Conservation (phyloP, 2,113 vertebrate species). For the Plotosus lineatus region DNA sequence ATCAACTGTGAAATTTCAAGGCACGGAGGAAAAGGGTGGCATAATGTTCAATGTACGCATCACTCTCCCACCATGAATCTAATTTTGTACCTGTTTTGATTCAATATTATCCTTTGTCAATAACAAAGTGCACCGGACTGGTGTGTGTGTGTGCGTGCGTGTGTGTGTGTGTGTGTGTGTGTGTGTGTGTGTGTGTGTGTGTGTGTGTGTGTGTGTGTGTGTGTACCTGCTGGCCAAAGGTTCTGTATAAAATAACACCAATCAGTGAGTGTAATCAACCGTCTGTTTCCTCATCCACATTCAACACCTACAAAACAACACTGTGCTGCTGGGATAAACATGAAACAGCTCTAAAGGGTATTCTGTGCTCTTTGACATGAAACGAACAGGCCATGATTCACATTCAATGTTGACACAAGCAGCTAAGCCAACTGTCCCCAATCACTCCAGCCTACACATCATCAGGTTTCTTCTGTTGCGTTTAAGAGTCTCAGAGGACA, state of each 20-base stretch:
- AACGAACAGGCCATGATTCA: constrained; percentile 17
- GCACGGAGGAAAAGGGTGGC: constrained; percentile 16
- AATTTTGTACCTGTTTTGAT: constrained; percentile 22
- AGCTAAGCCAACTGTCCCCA: not conserved
- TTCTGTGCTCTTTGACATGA: constrained; percentile 27
- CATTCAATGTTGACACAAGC: constrained; percentile 1
- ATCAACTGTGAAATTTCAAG: constrained; percentile 44
- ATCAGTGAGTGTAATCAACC: not conserved
- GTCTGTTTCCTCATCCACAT: not conserved
- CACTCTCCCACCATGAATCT: constrained; percentile 24
- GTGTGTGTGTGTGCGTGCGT: constrained; percentile 13
- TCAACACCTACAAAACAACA: constrained; percentile 3
- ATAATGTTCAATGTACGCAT: constrained; percentile 24
- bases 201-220: constrained; percentile 5
- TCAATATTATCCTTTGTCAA: constrained; percentile 1
- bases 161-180: too few species aligned
- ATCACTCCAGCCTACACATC: not conserved
- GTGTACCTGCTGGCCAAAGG: constrained; percentile 5
- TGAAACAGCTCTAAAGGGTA: constrained; percentile 18
- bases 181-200: constrained; percentile 15
- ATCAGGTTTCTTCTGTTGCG: constrained; percentile 15
- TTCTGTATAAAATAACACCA: constrained; percentile 17
- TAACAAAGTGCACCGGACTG: constrained; percentile 5
- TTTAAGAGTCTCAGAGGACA: not conserved
- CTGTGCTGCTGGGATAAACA: constrained; percentile 13